phyloP scores from a whole-genome alignment of 1,140 invertebrate genomes.

The Agraylea sexmaculata region DNA sequence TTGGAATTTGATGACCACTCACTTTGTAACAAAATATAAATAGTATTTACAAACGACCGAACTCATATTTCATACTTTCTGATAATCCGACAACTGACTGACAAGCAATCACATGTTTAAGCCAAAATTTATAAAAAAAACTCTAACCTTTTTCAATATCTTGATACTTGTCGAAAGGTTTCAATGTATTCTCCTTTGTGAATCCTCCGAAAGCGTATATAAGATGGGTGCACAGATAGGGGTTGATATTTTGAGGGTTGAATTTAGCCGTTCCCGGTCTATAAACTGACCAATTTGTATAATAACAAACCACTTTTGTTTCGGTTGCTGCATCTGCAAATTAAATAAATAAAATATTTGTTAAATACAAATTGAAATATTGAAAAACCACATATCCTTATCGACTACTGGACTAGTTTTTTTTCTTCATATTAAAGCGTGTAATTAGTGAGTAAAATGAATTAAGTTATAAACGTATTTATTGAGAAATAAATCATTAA shows the following conservation, averaged over 20 bases:
- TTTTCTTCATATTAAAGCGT: constrained; percentile 1
- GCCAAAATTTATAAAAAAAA: too few species aligned
- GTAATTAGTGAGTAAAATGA: too few species aligned
- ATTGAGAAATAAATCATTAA: background rate
- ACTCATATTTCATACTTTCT: too few species aligned
- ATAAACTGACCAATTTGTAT: constrained; percentile 91
- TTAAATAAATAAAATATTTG: constrained; percentile 3
- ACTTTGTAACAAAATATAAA: too few species aligned
- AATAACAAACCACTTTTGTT: constrained; percentile 77
- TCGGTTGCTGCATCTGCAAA: constrained; percentile 28
- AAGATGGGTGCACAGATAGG: constrained; percentile 88
- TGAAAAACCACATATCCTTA: constrained; percentile 5
- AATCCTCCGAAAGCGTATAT: constrained; percentile 91
- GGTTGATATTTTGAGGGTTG: constrained; percentile 89
- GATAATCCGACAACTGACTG: too few species aligned
- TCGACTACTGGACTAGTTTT: background rate
- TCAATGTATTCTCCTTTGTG: constrained; percentile 79
- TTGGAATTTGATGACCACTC: too few species aligned
- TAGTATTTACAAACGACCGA: too few species aligned
- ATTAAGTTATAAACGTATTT: background rate
- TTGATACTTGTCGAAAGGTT: constrained; percentile 89
- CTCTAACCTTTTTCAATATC: constrained; percentile 83
- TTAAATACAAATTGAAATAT: background rate
- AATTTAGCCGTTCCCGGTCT: constrained; percentile 80
- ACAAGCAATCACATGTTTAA: too few species aligned